These are phyloP conservation scores for Drosophila kanapiae DNA, from an alignment of 1,140 invertebrate species.

Conservation along the genomic window DNA sequence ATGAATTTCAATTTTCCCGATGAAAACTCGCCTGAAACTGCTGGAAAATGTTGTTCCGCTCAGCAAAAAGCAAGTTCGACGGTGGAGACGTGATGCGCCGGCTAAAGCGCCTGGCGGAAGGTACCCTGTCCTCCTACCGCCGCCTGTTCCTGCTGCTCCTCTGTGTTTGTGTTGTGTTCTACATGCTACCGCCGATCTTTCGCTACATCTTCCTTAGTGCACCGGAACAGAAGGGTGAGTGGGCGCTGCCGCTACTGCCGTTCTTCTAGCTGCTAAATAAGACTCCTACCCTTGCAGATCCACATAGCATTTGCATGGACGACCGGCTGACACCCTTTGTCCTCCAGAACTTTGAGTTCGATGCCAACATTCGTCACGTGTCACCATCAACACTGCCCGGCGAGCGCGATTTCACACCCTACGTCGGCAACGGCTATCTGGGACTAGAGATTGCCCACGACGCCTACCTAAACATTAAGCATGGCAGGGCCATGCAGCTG, in stretches of 20 bases:
- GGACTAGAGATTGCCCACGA: conserved; percentile 89
- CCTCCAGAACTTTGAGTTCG: conserved; percentile 87
- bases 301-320: conserved; percentile 88
- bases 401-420: conserved; percentile 89
- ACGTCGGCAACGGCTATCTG: conserved; percentile 92
- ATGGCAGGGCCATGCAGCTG: conserved; percentile 90
- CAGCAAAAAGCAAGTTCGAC: conserved; percentile 85
- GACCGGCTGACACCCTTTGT: conserved; percentile 88
- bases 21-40: conserved; percentile 41
- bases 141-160: conserved; percentile 88
- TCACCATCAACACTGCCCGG: conserved; percentile 83
- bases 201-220: conserved; percentile 87
- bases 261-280: not conserved
- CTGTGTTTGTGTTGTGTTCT: conserved; percentile 88
- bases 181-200: conserved; percentile 88
- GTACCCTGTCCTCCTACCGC: conserved; percentile 89
- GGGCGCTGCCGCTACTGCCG: not conserved
- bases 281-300: conserved; percentile 82
- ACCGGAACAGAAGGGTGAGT: conserved; percentile 84
- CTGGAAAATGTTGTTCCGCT: conserved; percentile 78
- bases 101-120: conserved; percentile 87
- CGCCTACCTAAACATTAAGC: conserved; percentile 89
- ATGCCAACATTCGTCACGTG: conserved; percentile 89
- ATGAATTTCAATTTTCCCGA: conserved; percentile 51
- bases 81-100: conserved; percentile 86